Percentiles rank a stretch among this genome's conserved stretches.
These are phyloP conservation scores for Chitala chitala DNA, from an alignment of 2,113 vertebrate species.

Conservation along the genomic window DNA sequence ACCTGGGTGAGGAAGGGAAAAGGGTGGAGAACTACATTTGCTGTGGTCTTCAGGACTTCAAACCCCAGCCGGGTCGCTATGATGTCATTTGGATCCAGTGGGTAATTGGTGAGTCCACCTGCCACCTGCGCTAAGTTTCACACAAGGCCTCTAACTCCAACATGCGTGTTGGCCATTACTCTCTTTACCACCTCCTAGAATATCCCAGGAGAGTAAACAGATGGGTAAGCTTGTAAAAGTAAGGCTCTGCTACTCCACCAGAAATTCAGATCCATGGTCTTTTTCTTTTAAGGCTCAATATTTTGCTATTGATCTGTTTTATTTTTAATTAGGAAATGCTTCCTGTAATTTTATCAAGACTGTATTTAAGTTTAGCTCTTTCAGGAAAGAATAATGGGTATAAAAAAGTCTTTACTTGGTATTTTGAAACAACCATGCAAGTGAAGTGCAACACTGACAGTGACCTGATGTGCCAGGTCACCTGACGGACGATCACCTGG, in stretches of 20 bases:
- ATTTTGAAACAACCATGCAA: too few species aligned
- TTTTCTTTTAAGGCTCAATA: too few species aligned
- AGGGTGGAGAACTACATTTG: slow-evolving; percentile 86
- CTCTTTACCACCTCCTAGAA: background rate
- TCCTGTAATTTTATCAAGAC: background rate
- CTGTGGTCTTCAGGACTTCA: slow-evolving; percentile 86
- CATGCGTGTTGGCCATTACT: background rate
- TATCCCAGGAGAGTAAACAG: too few species aligned
- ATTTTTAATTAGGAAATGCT: background rate
- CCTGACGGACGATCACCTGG: slow-evolving; percentile 83
- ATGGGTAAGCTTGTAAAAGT: too few species aligned
- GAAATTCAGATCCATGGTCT: too few species aligned
- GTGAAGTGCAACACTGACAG: background rate
- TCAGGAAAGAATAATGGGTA: too few species aligned
- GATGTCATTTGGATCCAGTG: slow-evolving; percentile 98
- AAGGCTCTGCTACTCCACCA: too few species aligned
- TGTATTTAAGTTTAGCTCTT: background rate
- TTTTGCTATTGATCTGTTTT: background rate
- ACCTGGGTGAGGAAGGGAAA: slow-evolving; percentile 81
- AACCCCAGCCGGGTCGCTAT: slow-evolving; percentile 72
- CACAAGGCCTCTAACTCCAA: too few species aligned
- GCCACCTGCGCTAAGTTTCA: background rate
- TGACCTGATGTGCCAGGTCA: slow-evolving; percentile 65
- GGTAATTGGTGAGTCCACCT: slow-evolving; percentile 82
- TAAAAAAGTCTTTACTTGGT: too few species aligned